A percentile compares a stretch with the other conserved stretches of the same genome.
Evolutionary conservation across 2,888 invertebrate species (phyloP).

Genomic region (Drosophila melanocephala): DNA sequence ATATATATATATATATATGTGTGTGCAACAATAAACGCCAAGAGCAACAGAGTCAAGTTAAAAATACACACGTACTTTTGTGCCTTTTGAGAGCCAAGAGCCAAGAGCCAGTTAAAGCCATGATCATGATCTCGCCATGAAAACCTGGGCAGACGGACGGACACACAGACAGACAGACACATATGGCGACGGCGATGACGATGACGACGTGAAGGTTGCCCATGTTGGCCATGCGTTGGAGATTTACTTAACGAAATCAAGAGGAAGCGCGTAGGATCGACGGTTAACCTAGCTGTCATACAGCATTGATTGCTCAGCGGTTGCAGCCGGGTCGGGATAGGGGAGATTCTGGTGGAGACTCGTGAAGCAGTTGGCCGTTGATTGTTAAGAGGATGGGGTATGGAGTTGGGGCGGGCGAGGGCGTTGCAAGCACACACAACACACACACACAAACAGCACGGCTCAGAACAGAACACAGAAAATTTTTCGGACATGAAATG

Average conservation of each 20-base stretch:
- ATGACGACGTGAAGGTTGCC: conserved; percentile 75
- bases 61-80: conserved; percentile 74
- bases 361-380: conserved; percentile 47
- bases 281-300: conserved; percentile 81
- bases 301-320: conserved; percentile 76
- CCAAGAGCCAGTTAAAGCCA: conserved; percentile 78
- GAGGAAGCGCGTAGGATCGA: conserved; percentile 80
- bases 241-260: conserved; percentile 82
- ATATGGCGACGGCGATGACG: conserved; percentile 27
- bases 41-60: conserved; percentile 60
- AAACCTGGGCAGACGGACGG: conserved; percentile 47
- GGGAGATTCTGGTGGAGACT: too few relatives aligned
- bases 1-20: not conserved
- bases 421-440: conserved; percentile 39
- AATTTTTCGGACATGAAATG: conserved; percentile 41
- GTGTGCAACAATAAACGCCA: conserved; percentile 68
- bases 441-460: not conserved
- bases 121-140: conserved; percentile 82
- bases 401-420: conserved; percentile 33
- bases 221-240: conserved; percentile 59
- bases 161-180: conserved; percentile 12
- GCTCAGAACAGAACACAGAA: conserved; percentile 18
- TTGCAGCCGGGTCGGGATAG: conserved; percentile 1
- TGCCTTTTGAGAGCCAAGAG: conserved; percentile 33
- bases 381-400: conserved; percentile 38